Evolutionary conservation across 2,797 vertebrate genomes (phyloP), one percentile per base, ranked within the genome.

Genomic region (Enteromius trimaculatus): DNA sequence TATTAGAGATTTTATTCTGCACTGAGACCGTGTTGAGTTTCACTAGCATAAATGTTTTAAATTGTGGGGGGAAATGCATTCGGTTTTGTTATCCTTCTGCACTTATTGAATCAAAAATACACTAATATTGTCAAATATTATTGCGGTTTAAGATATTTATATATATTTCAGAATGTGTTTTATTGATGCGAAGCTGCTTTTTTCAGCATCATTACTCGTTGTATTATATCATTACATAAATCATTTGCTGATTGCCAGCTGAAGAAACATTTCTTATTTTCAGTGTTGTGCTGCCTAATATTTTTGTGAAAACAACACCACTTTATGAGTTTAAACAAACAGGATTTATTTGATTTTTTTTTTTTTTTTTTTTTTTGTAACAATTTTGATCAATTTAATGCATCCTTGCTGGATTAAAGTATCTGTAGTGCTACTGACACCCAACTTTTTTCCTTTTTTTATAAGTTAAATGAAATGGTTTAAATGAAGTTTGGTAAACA

Each of bases 341-440:
- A 23, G 37, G 19, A 68, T n/a, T 6, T 68, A 42, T n/a, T 68
- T 42, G 2, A 39, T 42, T 11, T 42, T 44, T 44, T 44, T 3
- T 3, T 9, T 8, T 39, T 39, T 42, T 10, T 16, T 16, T 8
- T 39, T 39, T 14, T 49, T 49, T 49, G 21, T 47, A n/a, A n/a
- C n/a, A n/a, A n/a, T 49, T 19, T 71, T 29, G 16, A 71, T 49
- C 26, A 49, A 31, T 72, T 72, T 6, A 31, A 72, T 72, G 69
- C 44, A 21, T 72, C 70, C 44, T 51, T 31, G 26, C 17, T 31
- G 16, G 4, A 49, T 49, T 29, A 10, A 71, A 71, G 44, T 51
- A 13, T 37, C 23, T 29, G 4, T 1, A 69, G 10, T 31, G 8
- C 17, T 16, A 44, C 66, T 17, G 39, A 47, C 39, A 8, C 68